Base-by-base conservation (phyloP, 2,888 invertebrate species). In the Mimachlamys varia region DNA sequence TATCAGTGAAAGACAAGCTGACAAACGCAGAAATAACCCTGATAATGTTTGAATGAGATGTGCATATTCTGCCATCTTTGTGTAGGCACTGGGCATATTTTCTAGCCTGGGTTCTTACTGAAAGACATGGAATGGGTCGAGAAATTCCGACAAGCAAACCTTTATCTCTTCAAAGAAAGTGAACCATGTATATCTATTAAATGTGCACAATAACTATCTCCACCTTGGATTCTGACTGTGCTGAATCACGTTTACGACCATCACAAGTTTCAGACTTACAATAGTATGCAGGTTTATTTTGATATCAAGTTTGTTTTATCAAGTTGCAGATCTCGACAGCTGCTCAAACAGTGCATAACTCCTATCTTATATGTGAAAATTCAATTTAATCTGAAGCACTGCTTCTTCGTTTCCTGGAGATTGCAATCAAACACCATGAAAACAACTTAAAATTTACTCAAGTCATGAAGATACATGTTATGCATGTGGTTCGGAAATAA, bases 371-470 rank as follows among this genome's bases (percentile, higher is more conserved):
- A 76, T 33, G 33, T 76, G 76, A 76, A 33, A 7, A 62, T 62
- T 62, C 62, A 62, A 62, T 62, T 62, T 62, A n/a, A 62, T 62
- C 62, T 62, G 33, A 76, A 76, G 33, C 76, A 76, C 27, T 76
- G 33, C 76, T 76, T 33, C 33, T 76, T 33, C 7, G 13, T 76
- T 33, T 76, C 33, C 76, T 33, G 12, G 19, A 33, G 76, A 76
- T 76, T 15, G 33, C 76, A 76, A 76, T 76, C 76, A 33, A 17
- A 76, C 33, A 76, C 76, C 17, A 33, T 76, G 7, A 76, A 76
- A 76, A 27, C 15, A 10, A 33, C 76, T 76, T 19, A 76, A 76
- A 76, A 62, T 62, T 62, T n/a, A 17, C 62, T 62, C 62, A 62
- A 62, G 62, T 76, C 76, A 76, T 76, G 76, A 33, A 33, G 0